Percentiles rank a stretch among this genome's conserved stretches.
These are phyloP conservation scores for Epinotia bilunana DNA, from an alignment of 2,888 invertebrate genomes.

Conservation along the genomic window DNA sequence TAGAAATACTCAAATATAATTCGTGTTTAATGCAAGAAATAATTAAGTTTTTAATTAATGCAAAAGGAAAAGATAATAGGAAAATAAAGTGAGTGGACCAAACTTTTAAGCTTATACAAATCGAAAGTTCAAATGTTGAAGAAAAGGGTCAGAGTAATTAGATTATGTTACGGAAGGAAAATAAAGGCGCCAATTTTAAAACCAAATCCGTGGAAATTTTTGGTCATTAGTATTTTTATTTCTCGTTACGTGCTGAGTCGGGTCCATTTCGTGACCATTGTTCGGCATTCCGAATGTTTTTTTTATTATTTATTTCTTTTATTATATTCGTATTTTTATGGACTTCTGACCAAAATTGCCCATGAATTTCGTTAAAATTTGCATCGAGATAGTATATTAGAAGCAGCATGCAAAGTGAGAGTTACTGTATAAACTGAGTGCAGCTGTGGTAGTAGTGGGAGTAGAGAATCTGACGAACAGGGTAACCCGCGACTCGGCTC, in stretches of 20 bases:
- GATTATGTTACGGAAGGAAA: constrained; percentile 70
- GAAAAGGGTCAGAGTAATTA: constrained; percentile 69
- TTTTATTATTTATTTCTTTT: too few species aligned
- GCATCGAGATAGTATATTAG: constrained; percentile 69
- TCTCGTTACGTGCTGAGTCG: constrained; percentile 7
- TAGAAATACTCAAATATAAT: constrained; percentile 62
- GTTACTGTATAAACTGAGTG: constrained; percentile 76
- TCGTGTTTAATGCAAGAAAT: constrained; percentile 70
- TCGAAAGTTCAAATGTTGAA: constrained; percentile 64
- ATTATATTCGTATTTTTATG: neutral
- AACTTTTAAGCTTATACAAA: constrained; percentile 63
- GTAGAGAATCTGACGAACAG: constrained; percentile 72
- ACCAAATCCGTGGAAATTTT: constrained; percentile 65
- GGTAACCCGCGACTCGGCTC: constrained; percentile 72
- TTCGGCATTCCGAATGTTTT: too few species aligned
- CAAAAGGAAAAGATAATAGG: constrained; percentile 64
- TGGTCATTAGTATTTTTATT: constrained; percentile 44
- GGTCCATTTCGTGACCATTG: too few species aligned
- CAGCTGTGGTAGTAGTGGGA: constrained; percentile 75
- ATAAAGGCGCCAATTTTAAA: constrained; percentile 67
- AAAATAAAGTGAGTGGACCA: constrained; percentile 64
- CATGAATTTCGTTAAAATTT: constrained; percentile 63
- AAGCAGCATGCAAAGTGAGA: constrained; percentile 83
- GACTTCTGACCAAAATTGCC: constrained; percentile 48
- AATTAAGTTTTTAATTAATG: constrained; percentile 63